phyloP scores from a whole-genome alignment of 2,113 vertebrate genomes.

The Brachyhypopomus gauderio region DNA sequence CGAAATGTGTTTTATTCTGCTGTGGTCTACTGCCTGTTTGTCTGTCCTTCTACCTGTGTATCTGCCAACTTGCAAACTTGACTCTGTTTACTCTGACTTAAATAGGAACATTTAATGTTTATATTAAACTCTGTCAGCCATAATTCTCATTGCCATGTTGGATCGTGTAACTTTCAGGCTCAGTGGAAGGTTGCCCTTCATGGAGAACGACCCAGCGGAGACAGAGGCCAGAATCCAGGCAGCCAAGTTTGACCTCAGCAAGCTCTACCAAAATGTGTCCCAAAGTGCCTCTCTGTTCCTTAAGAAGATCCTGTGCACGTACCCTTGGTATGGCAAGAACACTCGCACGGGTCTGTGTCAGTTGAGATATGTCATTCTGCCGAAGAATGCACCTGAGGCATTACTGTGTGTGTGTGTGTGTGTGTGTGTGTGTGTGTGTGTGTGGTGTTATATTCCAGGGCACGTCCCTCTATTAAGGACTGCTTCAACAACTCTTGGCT shows the following conservation, averaged over 20 bases:
- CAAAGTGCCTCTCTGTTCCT: constrained; percentile 96
- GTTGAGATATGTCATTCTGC: background rate
- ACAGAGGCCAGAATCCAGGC: constrained; percentile 88
- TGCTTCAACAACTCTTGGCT: constrained; percentile 94
- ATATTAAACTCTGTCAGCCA: background rate
- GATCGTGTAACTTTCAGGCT: constrained; percentile 75
- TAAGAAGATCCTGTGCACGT: constrained; percentile 91
- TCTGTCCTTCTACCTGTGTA: background rate
- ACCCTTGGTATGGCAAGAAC: constrained; percentile 86
- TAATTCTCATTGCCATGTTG: background rate
- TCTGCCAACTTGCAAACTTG: background rate
- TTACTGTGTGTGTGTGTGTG: constrained; percentile 14
- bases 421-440: background rate
- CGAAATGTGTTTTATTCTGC: background rate
- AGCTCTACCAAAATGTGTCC: constrained; percentile 95
- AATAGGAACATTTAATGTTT: background rate
- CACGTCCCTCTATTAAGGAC: constrained; percentile 91
- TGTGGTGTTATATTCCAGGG: constrained; percentile 74
- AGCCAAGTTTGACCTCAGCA: constrained; percentile 92
- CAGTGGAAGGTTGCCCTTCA: constrained; percentile 89
- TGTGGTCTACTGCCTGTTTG: background rate
- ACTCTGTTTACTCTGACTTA: background rate
- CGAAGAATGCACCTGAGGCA: background rate
- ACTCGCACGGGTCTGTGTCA: background rate
- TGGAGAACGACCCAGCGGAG: constrained; percentile 84